These are phyloP conservation scores for Dolichotis patagonum DNA, from an alignment of 2,113 vertebrate genomes.

Conservation along the genomic window DNA sequence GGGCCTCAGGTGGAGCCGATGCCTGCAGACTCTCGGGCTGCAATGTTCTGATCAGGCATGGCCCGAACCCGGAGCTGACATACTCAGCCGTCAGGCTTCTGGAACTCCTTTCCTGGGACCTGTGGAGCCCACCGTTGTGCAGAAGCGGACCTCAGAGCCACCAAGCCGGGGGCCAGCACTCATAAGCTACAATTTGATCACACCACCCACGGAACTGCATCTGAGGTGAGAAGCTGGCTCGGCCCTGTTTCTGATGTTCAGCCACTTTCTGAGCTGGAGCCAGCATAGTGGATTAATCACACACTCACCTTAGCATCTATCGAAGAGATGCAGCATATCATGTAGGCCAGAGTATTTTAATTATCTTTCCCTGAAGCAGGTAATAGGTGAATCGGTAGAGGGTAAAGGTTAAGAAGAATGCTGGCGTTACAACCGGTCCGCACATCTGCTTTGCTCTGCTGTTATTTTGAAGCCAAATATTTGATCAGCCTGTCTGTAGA, in stretches of 20 bases:
- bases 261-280: not conserved
- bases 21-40: not conserved
- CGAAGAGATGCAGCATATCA: not conserved
- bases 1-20: not conserved
- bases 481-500: conserved; percentile 19
- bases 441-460: conserved; percentile 28
- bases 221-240: not conserved
- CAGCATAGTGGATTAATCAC: conserved; percentile 38
- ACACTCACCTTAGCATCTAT: not conserved
- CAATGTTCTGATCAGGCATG: not conserved
- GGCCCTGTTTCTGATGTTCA: not conserved
- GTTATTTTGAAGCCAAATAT: conserved; percentile 22
- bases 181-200: not conserved
- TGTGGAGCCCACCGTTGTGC: not conserved
- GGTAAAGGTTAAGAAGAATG: conserved; percentile 18
- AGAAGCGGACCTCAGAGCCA: not conserved
- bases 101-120: not conserved
- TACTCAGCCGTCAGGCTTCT: not conserved
- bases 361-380: conserved; percentile 24
- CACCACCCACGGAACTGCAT: too few relatives aligned
- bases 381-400: not conserved
- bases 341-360: conserved; percentile 54
- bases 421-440: not conserved
- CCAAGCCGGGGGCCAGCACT: not conserved
- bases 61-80: not conserved